Evolutionary conservation across 1,140 invertebrate genomes (phyloP).

Genomic region (Zelostemma sp.): DNA sequence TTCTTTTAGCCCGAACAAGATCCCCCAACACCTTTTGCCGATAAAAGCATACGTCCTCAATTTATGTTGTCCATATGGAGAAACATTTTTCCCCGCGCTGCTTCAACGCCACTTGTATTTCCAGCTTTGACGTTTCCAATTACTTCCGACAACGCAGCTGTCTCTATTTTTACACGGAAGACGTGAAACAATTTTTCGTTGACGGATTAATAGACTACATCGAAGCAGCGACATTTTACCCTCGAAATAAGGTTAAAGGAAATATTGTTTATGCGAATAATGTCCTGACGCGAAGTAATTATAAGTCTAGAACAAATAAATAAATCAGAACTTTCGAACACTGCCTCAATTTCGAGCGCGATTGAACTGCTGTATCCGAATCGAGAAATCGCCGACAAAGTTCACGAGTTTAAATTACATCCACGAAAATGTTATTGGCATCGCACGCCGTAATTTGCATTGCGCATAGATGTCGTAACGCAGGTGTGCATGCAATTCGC

Average conservation of each 20-base stretch:
- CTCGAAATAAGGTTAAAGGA: too few species aligned
- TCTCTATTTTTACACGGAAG: background rate
- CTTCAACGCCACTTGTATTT: background rate
- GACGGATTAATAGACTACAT: too few species aligned
- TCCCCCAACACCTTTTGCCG: background rate
- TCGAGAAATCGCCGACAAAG: background rate
- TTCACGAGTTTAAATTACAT: slow-evolving; percentile 3
- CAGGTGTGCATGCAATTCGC: slow-evolving; percentile 10
- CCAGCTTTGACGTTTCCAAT: background rate
- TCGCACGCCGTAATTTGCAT: slow-evolving; percentile 14
- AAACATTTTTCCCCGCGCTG: background rate
- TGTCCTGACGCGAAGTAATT: too few species aligned
- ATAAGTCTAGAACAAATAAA: too few species aligned
- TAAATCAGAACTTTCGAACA: too few species aligned
- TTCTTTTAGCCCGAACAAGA: background rate
- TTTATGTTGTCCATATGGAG: slow-evolving; percentile 1
- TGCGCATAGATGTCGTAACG: slow-evolving; percentile 6
- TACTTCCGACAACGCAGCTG: slow-evolving; percentile 1
- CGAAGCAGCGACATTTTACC: too few species aligned
- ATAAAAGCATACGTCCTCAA: background rate
- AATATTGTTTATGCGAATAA: too few species aligned
- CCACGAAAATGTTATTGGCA: slow-evolving; percentile 15
- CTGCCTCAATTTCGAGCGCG: too few species aligned
- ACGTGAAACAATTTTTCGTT: background rate
- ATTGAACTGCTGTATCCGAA: background rate